phyloP scores from a whole-genome alignment of 2,113 vertebrate genomes.

The Prolemur simus region DNA sequence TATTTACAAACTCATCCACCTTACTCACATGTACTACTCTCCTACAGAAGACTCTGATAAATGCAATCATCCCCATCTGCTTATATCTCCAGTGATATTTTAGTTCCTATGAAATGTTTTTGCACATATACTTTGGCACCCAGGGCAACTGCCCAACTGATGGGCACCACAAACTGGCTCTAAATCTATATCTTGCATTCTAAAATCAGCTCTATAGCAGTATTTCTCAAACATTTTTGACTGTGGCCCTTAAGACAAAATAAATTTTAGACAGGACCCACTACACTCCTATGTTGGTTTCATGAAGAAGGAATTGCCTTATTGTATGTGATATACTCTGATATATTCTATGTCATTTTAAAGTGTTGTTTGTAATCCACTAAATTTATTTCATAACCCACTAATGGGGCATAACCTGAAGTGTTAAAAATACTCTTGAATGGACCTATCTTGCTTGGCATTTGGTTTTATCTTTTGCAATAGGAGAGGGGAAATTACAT shows the following conservation, averaged over 20 bases:
- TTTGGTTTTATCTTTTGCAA: constrained; percentile 16
- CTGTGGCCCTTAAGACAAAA: not conserved
- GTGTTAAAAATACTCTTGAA: not conserved
- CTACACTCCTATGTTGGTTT: not conserved
- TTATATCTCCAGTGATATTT: not conserved
- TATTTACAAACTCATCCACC: not conserved
- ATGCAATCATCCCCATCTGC: not conserved
- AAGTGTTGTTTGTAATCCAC: not conserved
- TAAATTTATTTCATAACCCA: constrained; percentile 33
- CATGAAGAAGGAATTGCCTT: constrained; percentile 29
- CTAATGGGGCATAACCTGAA: not conserved
- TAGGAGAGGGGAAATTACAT: not conserved
- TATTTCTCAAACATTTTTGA: constrained; percentile 33
- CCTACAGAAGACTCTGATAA: not conserved
- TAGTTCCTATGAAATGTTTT: not conserved
- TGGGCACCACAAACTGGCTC: not conserved
- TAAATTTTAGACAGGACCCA: not conserved
- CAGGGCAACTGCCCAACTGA: not conserved
- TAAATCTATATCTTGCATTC: not conserved
- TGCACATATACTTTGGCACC: not conserved
- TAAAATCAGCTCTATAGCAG: not conserved
- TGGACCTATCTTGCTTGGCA: not conserved
- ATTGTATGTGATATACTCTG: not conserved
- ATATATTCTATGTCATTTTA: not conserved
- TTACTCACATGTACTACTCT: not conserved